These are phyloP conservation scores for Gastrophryne carolinensis DNA, from an alignment of 2,797 vertebrate species.

Conservation along the genomic window DNA sequence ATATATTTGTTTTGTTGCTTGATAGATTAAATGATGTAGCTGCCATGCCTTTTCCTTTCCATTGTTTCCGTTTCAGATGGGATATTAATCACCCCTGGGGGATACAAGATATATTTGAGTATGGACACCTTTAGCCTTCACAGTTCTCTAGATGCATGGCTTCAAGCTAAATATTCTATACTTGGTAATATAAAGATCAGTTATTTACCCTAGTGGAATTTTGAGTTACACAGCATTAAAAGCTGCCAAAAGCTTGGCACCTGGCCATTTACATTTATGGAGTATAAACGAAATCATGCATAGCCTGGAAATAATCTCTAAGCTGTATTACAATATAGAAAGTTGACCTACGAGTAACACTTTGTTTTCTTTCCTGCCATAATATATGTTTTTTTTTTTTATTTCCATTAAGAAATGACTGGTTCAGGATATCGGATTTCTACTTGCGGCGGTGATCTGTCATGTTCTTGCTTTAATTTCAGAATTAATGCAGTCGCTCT, in stretches of 20 bases:
- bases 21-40: too few relatives aligned
- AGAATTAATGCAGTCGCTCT: slow-evolving; percentile 41
- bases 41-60: too few relatives aligned
- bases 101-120: too few relatives aligned
- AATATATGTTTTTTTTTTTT: slow-evolving; percentile 31
- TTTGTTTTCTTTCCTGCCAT: slow-evolving; percentile 41
- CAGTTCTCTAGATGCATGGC: neutral
- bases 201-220: neutral
- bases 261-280: slow-evolving; percentile 23
- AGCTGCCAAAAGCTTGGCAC: neutral
- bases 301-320: slow-evolving; percentile 23
- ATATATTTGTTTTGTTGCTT: too few relatives aligned
- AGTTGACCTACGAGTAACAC: slow-evolving; percentile 20
- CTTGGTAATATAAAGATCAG: neutral
- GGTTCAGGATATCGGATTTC: slow-evolving; percentile 25
- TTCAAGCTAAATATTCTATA: neutral
- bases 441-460: slow-evolving; percentile 41
- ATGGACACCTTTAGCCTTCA: neutral
- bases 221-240: neutral
- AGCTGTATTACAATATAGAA: slow-evolving; percentile 18
- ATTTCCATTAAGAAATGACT: slow-evolving; percentile 29
- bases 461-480: slow-evolving; percentile 42
- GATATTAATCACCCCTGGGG: too few relatives aligned
- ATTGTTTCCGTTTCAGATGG: too few relatives aligned
- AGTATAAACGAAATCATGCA: slow-evolving; percentile 5